Evolutionary conservation across 2,797 vertebrate genomes (phyloP), one percentile per base, ranked within the genome.

Genomic region (Linurgus olivaceus): DNA sequence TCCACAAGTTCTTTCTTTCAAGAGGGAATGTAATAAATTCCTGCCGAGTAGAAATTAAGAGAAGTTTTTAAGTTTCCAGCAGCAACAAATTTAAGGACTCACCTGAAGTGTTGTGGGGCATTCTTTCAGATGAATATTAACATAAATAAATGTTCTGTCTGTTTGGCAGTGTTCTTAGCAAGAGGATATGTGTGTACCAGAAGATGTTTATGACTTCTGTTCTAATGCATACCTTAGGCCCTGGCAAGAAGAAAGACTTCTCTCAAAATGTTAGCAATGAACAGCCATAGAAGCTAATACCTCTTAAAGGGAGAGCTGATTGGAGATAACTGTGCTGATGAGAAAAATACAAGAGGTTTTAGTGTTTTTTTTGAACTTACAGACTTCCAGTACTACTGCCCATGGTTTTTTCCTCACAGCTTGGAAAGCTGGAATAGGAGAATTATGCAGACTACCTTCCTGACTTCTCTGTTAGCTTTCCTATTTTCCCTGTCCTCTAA

Each of bases 1-100:
- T 91, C 81, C 72, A 82, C 44, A 84, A 87, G 78, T 93, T 94
- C 29, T 73, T 92, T 94, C 88, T 95, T 96, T 94, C 61, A 79
- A 78, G 78, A 91, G 79, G 71, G 84, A 88, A 96, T 76, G 38
- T 88, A 86, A 95, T 75, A 63, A 62, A 62, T 94, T 48, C 20
- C 8, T 89, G 59, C 54, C 52, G 61, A 84, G 79, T 71, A 50
- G 78, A 94, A 90, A 95, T 94, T 62, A 81, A 65, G 58, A 68
- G 40, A 78, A 42, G 31, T 47, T 70, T 94, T 96, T 59, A 93
- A 91, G 90, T 96, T 96, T 96, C 91, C 54, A 91, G 71, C 31
- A 58, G 66, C 89, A 96, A 88, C 72, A 89, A 93, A 89, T 95
- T 86, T 93, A 95, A 68, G 42, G 84, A 85, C 66, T 87, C 81